A percentile compares a stretch with the other conserved stretches of the same genome.
Evolutionary conservation across 2,888 invertebrate species (phyloP).

Genomic region (Resseliella maxima): DNA sequence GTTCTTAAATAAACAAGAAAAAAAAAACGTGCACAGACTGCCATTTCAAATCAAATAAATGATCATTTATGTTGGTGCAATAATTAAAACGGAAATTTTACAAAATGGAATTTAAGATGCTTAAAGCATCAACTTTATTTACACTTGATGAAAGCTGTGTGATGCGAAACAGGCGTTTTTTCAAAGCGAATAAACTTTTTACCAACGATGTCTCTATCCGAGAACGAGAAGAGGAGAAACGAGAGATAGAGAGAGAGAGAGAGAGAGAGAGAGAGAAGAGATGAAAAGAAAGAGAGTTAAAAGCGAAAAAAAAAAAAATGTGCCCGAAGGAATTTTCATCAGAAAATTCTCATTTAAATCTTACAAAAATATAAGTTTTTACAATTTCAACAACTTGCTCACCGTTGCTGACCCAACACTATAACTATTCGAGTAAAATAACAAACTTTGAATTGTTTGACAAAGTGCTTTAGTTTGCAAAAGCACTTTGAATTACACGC

Average conservation of each 20-base stretch:
- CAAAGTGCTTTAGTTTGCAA: not conserved
- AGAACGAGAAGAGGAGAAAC: no score
- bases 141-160: not conserved
- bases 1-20: not conserved
- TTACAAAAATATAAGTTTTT: not conserved
- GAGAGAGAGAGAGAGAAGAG: no score
- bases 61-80: slow-evolving; percentile 1
- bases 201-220: no score
- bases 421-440: not conserved
- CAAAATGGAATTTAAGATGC: not conserved
- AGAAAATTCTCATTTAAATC: not conserved
- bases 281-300: not conserved
- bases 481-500: not conserved
- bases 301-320: not conserved
- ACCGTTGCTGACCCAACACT: not conserved
- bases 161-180: no score
- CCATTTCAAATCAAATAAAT: not conserved
- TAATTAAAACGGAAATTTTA: not conserved
- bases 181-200: no score
- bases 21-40: not conserved
- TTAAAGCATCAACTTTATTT: not conserved
- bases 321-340: not conserved
- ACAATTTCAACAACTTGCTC: not conserved
- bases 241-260: no score
- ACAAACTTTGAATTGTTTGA: not conserved